Conservation (phyloP, 2,797 vertebrate species). For the Poeciliopsis infans region DNA sequence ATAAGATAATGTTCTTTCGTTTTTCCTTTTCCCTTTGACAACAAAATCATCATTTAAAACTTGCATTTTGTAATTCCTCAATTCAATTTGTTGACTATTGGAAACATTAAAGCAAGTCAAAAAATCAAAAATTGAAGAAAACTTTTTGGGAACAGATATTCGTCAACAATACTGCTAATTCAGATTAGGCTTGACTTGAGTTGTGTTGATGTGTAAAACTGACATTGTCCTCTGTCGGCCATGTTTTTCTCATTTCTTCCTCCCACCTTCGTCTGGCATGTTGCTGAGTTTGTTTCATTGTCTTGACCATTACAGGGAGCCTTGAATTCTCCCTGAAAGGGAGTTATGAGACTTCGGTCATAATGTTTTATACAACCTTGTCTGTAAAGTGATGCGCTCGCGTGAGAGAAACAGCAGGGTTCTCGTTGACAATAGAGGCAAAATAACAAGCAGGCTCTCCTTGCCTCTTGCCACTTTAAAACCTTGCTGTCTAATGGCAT, state of each 20-base stretch:
- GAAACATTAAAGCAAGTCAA: background rate
- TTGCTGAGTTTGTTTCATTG: constrained; percentile 37
- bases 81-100: background rate
- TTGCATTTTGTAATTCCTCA: background rate
- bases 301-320: constrained; percentile 38
- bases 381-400: constrained; percentile 52
- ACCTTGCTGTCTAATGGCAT: constrained; percentile 59
- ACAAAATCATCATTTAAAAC: background rate
- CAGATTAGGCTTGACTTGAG: background rate
- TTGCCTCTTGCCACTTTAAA: constrained; percentile 64
- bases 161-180: background rate
- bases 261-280: constrained; percentile 20
- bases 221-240: constrained; percentile 1
- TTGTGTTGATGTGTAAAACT: background rate
- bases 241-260: background rate
- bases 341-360: constrained; percentile 15
- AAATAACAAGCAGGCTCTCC: constrained; percentile 65
- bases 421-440: constrained; percentile 60
- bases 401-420: constrained; percentile 59
- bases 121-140: background rate
- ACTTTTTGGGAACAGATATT: background rate
- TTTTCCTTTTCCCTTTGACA: background rate
- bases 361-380: constrained; percentile 63
- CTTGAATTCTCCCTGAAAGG: constrained; percentile 38
- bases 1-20: background rate